A percentile compares a stretch with the other conserved stretches of the same genome.
These are phyloP conservation scores for Sebastes kiyomatsui DNA, from an alignment of 2,797 vertebrate species.

Conservation along the genomic window DNA sequence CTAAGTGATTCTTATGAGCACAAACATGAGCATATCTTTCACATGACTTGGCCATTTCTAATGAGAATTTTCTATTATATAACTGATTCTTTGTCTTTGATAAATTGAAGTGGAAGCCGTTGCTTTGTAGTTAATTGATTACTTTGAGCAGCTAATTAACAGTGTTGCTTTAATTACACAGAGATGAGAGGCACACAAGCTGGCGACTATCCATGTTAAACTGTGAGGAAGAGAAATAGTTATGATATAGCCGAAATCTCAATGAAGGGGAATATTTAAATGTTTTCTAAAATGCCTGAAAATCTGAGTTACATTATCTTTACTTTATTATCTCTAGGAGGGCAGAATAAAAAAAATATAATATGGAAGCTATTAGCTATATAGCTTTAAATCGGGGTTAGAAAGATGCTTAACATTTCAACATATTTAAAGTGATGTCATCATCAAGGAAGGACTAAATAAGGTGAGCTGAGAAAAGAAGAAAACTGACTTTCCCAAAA, in stretches of 20 bases:
- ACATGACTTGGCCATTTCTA: constrained; percentile 11
- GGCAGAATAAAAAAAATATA: not conserved
- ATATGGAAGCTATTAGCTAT: not conserved
- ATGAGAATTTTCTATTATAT: not conserved
- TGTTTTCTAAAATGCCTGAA: not conserved
- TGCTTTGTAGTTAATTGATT: constrained; percentile 31
- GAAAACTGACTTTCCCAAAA: not conserved
- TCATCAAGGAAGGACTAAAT: not conserved
- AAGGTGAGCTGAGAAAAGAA: not conserved
- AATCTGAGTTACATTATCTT: not conserved
- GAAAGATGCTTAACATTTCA: not conserved
- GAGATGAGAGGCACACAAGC: constrained; percentile 20
- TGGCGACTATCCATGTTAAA: constrained; percentile 10
- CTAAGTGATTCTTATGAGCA: constrained; percentile 2
- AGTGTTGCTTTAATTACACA: constrained; percentile 42
- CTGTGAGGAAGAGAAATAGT: not conserved
- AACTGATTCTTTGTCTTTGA: constrained; percentile 9
- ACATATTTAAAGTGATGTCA: not conserved
- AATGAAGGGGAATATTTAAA: constrained; percentile 7
- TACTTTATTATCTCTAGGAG: constrained; percentile 8
- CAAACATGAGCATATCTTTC: not conserved
- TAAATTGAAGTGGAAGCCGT: constrained; percentile 6
- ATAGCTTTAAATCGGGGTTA: not conserved
- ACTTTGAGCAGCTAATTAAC: constrained; percentile 41
- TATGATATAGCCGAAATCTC: not conserved